These are phyloP conservation scores for Drosophila kepulauana DNA, from an alignment of 1,140 invertebrate genomes.

Conservation along the genomic window DNA sequence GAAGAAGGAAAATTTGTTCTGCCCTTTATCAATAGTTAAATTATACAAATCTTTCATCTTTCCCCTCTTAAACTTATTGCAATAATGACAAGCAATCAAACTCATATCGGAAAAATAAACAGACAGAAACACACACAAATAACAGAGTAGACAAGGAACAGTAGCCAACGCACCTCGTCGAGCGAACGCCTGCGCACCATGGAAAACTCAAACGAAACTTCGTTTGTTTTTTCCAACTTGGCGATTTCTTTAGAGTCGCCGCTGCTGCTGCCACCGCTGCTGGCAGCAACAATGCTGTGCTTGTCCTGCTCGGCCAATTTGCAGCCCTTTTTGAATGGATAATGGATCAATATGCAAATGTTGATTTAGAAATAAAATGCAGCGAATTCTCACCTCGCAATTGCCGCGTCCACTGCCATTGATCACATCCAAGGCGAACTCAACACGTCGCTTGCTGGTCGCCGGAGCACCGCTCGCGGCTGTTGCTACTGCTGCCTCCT, in stretches of 20 bases:
- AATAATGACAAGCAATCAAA: background rate
- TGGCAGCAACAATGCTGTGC: slow-evolving; percentile 27
- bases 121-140: slow-evolving; percentile 24
- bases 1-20: too few relatives aligned
- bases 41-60: too few relatives aligned
- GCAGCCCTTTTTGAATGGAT: slow-evolving; percentile 69
- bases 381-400: slow-evolving; percentile 65
- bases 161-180: slow-evolving; percentile 74
- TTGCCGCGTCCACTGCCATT: slow-evolving; percentile 20
- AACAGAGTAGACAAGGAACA: background rate
- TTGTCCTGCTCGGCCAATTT: slow-evolving; percentile 75
- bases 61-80: background rate
- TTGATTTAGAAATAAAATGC: slow-evolving; percentile 8
- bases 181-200: slow-evolving; percentile 81
- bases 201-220: slow-evolving; percentile 80
- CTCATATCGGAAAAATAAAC: background rate
- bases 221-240: slow-evolving; percentile 68
- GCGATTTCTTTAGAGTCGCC: slow-evolving; percentile 49
- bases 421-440: slow-evolving; percentile 53
- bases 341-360: slow-evolving; percentile 23
- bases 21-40: too few relatives aligned
- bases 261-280: slow-evolving; percentile 23
- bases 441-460: slow-evolving; percentile 63
- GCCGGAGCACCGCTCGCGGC: slow-evolving; percentile 18
- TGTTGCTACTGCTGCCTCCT: slow-evolving; percentile 33